A percentile compares a stretch with the other conserved stretches of the same genome.
phyloP scores from a whole-genome alignment of 2,888 invertebrate species.

The Idaea straminata region DNA sequence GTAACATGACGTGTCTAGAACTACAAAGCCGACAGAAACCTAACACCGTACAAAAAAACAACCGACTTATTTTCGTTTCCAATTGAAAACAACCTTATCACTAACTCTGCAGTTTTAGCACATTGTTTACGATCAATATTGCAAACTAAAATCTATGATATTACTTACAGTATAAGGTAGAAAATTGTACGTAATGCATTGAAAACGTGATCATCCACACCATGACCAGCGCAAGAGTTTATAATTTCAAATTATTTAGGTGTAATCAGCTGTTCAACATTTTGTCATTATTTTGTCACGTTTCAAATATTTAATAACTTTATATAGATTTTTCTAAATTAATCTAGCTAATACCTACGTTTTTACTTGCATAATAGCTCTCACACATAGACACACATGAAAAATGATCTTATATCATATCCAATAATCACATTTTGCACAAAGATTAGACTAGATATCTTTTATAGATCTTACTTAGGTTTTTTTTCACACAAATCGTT shows the following conservation, averaged over 20 bases:
- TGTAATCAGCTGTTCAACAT: slow-evolving; percentile 3
- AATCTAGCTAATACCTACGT: background rate
- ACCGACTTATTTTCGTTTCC: background rate
- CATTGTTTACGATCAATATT: background rate
- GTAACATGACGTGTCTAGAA: background rate
- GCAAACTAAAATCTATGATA: background rate
- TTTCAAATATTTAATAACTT: background rate
- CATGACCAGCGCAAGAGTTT: slow-evolving; percentile 6
- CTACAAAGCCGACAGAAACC: background rate
- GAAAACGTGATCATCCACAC: background rate
- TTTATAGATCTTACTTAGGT: no score
- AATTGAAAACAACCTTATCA: background rate
- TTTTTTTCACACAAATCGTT: no score
- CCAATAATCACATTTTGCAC: no score
- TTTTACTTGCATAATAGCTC: no score
- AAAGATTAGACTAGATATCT: no score
- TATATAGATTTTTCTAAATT: background rate
- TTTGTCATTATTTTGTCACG: slow-evolving; percentile 3
- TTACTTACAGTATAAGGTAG: background rate
- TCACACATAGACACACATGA: no score
- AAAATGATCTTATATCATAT: no score
- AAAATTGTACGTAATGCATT: background rate
- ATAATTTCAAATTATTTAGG: background rate
- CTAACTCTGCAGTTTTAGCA: background rate
- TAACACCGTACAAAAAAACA: background rate